Conservation (phyloP, 2,113 vertebrate species). For the Siniperca chuatsi region DNA sequence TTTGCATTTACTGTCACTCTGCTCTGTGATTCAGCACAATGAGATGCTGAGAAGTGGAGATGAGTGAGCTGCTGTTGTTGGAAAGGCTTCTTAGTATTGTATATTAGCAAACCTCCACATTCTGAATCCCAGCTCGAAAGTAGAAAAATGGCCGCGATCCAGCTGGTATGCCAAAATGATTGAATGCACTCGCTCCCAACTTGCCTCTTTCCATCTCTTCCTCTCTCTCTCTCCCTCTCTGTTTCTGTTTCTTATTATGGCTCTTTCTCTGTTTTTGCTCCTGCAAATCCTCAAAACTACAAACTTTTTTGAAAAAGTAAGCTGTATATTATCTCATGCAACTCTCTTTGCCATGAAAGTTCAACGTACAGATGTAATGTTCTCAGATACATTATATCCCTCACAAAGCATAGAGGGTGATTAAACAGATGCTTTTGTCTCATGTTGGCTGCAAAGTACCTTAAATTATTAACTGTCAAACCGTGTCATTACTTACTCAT, state of each 20-base stretch:
- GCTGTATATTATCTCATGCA: too few species aligned
- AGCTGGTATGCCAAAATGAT: conserved; percentile 46
- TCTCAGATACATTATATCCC: neutral
- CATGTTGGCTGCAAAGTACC: conserved; percentile 26
- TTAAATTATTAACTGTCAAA: conserved; percentile 32
- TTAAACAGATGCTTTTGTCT: conserved; percentile 38
- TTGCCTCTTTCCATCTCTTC: neutral
- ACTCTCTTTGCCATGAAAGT: neutral
- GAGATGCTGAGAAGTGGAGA: conserved; percentile 37
- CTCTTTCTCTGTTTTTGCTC: conserved; percentile 40
- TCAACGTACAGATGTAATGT: conserved; percentile 19
- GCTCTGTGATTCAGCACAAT: conserved; percentile 44
- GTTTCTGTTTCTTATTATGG: conserved; percentile 69
- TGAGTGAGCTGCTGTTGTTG: conserved; percentile 22
- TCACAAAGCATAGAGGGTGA: neutral
- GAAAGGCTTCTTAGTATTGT: conserved; percentile 32
- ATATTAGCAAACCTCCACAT: conserved; percentile 66
- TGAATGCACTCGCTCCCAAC: conserved; percentile 26
- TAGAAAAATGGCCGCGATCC: conserved; percentile 40
- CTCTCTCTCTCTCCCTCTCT: conserved; percentile 4
- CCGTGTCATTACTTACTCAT: conserved; percentile 40
- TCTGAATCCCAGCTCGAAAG: conserved; percentile 56
- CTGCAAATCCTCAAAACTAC: conserved; percentile 54
- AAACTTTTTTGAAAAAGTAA: conserved; percentile 21
- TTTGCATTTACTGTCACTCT: conserved; percentile 19